A percentile compares a stretch with the other conserved stretches of the same genome.
Evolutionary conservation across 2,797 vertebrate species (phyloP).

Genomic region (Parambassis ranga): DNA sequence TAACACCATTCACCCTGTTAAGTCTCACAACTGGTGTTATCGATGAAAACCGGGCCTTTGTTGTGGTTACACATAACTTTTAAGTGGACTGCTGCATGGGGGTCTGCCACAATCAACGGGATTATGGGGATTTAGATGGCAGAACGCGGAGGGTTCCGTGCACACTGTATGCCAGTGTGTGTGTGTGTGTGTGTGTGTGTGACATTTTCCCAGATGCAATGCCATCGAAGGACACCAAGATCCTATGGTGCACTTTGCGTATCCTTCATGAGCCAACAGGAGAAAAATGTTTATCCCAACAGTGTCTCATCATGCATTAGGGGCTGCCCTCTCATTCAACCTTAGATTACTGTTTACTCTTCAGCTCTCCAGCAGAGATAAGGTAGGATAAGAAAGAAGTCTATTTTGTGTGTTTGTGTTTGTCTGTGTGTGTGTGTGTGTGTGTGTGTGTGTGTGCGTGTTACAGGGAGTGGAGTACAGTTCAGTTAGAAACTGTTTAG

Average conservation of each 20-base stretch:
- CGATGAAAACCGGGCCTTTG: constrained; percentile 54
- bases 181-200: constrained; percentile 8
- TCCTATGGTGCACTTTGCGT: background rate
- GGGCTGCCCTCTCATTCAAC: constrained; percentile 48
- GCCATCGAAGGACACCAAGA: background rate
- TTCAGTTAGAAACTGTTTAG: constrained; percentile 21
- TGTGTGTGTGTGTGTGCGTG: background rate
- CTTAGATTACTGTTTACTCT: constrained; percentile 40
- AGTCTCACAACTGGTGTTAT: constrained; percentile 34
- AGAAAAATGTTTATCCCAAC: constrained; percentile 13
- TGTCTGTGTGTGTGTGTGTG: background rate
- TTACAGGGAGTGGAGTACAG: background rate
- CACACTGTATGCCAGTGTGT: background rate
- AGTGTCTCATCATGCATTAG: background rate
- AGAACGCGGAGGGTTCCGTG: constrained; percentile 43
- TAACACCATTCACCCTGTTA: constrained; percentile 15
- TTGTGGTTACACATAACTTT: constrained; percentile 54
- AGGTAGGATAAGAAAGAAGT: constrained; percentile 17
- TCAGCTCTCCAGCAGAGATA: constrained; percentile 49
- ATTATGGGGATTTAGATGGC: constrained; percentile 52
- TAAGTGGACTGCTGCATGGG: constrained; percentile 37
- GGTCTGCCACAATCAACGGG: constrained; percentile 57
- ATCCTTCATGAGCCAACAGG: background rate
- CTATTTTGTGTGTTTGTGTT: background rate
- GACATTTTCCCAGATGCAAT: background rate